Conservation (phyloP, 2,113 vertebrate species). For the Malaclemys terrapin region DNA sequence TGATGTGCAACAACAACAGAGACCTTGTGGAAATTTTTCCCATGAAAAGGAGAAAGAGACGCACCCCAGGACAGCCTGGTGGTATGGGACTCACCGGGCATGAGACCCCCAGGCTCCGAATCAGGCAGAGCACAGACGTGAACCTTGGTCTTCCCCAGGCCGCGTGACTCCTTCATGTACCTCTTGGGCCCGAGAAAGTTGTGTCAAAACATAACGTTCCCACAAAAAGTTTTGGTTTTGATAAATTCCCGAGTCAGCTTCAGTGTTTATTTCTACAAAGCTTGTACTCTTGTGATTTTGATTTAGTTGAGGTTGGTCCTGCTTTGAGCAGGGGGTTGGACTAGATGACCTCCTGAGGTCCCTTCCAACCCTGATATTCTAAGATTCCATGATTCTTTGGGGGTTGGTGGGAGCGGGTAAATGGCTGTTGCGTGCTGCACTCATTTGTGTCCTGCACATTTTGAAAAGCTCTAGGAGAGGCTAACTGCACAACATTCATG, state of each 20-base stretch:
- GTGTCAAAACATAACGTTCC: neutral
- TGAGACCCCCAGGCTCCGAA: neutral
- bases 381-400: too few relatives aligned
- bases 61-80: neutral
- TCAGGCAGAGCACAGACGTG: neutral
- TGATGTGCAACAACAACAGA: neutral
- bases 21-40: neutral
- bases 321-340: too few relatives aligned
- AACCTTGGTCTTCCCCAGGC: too few relatives aligned
- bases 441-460: neutral
- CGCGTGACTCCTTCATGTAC: neutral
- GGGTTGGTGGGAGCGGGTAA: too few relatives aligned
- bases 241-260: neutral
- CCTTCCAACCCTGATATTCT: too few relatives aligned
- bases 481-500: neutral
- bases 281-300: neutral
- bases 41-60: neutral
- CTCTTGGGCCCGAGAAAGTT: neutral
- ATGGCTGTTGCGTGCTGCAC: neutral
- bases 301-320: too few relatives aligned
- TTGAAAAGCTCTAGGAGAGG: neutral
- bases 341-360: too few relatives aligned
- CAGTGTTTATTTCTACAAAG: neutral
- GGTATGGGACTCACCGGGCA: neutral
- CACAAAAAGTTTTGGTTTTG: neutral